These are phyloP conservation scores for Philopedon plagiatum DNA, from an alignment of 2,888 invertebrate species.

Conservation along the genomic window DNA sequence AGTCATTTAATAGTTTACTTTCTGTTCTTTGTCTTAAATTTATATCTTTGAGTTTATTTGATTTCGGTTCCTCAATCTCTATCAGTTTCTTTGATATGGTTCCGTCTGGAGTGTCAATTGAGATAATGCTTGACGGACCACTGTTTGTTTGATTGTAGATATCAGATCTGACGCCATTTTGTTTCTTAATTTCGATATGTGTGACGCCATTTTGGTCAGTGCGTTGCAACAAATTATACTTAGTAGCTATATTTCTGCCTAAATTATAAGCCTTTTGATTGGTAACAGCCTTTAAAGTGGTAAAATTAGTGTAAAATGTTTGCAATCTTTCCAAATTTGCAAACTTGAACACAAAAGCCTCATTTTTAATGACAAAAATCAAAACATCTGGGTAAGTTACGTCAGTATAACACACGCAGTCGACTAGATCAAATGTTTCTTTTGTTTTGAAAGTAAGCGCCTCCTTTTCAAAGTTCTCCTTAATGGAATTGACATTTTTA, in stretches of 20 bases:
- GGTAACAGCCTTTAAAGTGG: conserved; percentile 66
- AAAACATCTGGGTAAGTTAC: conserved; percentile 66
- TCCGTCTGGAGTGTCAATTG: conserved; percentile 56
- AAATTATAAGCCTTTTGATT: conserved; percentile 64
- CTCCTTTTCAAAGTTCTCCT: conserved; percentile 47
- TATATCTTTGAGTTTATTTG: conserved; percentile 53
- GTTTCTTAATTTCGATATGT: conserved; percentile 68
- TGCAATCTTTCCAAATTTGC: conserved; percentile 61
- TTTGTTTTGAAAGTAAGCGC: conserved; percentile 35
- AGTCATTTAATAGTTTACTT: conserved; percentile 48
- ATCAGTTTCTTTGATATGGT: conserved; percentile 26
- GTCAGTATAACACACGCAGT: conserved; percentile 68
- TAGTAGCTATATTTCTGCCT: conserved; percentile 55
- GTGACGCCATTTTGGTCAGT: conserved; percentile 71
- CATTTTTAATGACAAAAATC: conserved; percentile 66
- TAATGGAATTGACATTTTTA: conserved; percentile 47
- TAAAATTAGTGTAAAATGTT: conserved; percentile 66
- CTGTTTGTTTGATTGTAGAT: conserved; percentile 26
- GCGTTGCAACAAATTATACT: conserved; percentile 69
- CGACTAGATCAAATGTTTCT: conserved; percentile 66
- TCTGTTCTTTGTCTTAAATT: conserved; percentile 57
- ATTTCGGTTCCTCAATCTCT: conserved; percentile 46
- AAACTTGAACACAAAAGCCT: conserved; percentile 67
- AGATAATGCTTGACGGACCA: conserved; percentile 64
- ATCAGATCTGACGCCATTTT: conserved; percentile 51